Evolutionary conservation across 2,888 invertebrate genomes (phyloP).

Genomic region (Melinopterus prodromus): DNA sequence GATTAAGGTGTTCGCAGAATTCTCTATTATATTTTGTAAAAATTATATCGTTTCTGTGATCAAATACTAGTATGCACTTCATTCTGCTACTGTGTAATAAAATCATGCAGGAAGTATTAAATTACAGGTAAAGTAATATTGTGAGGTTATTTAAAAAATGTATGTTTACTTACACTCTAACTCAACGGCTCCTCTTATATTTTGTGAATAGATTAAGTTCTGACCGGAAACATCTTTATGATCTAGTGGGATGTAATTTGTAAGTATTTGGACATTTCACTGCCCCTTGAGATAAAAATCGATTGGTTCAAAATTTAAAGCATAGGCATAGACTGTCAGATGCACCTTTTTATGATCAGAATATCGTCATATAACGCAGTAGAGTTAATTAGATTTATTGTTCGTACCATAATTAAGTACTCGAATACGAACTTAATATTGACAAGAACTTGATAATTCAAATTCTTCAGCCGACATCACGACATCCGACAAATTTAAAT

Average conservation of each 20-base stretch:
- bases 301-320: not conserved
- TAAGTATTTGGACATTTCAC: not conserved
- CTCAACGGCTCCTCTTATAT: not conserved
- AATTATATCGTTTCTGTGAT: constrained; percentile 65
- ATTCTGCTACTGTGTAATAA: constrained; percentile 51
- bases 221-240: not conserved
- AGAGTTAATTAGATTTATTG: not conserved
- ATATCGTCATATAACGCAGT: not conserved
- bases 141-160: not conserved
- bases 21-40: constrained; percentile 62
- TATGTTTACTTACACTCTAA: not conserved
- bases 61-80: constrained; percentile 66
- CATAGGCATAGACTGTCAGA: too few relatives aligned
- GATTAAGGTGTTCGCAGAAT: constrained; percentile 61
- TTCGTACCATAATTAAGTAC: not conserved
- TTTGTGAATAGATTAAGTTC: not conserved
- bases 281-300: not conserved
- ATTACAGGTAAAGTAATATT: constrained; percentile 18
- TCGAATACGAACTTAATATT: not conserved
- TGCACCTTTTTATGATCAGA: too few relatives aligned
- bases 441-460: not conserved
- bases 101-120: constrained; percentile 5
- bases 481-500: too few relatives aligned
- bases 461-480: not conserved
- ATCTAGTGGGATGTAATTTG: not conserved